Evolutionary conservation across 2,113 vertebrate genomes (phyloP).

Genomic region (Paramisgurnus dabryanus): DNA sequence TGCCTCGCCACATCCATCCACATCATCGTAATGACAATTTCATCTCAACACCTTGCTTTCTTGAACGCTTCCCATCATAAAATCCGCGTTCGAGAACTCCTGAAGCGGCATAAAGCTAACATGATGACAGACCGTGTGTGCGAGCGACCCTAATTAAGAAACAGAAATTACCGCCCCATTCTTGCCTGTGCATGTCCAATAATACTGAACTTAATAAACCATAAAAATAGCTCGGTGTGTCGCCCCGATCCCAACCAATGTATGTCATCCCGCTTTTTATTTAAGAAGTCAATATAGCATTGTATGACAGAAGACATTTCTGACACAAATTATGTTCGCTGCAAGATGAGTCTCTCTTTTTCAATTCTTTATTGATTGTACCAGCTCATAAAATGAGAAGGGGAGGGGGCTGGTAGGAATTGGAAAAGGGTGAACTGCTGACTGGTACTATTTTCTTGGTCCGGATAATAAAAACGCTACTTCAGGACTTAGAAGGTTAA

Average conservation of each 20-base stretch:
- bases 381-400: slow-evolving; percentile 80
- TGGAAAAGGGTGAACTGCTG: slow-evolving; percentile 75
- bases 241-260: slow-evolving; percentile 35
- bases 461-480: slow-evolving; percentile 90
- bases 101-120: slow-evolving; percentile 87
- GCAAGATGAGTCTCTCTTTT: slow-evolving; percentile 73
- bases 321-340: slow-evolving; percentile 82
- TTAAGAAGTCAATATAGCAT: slow-evolving; percentile 83
- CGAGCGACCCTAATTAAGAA: slow-evolving; percentile 86
- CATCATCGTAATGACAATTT: slow-evolving; percentile 74
- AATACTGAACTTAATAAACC: slow-evolving; percentile 56
- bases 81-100: slow-evolving; percentile 87
- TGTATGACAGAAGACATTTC: slow-evolving; percentile 74
- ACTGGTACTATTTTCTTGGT: slow-evolving; percentile 85
- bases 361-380: slow-evolving; percentile 91
- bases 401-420: slow-evolving; percentile 47
- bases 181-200: slow-evolving; percentile 68
- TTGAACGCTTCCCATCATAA: slow-evolving; percentile 87
- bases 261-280: slow-evolving; percentile 65
- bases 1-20: slow-evolving; percentile 68
- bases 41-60: slow-evolving; percentile 85
- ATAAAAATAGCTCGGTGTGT: slow-evolving; percentile 9
- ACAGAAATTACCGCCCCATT: slow-evolving; percentile 79
- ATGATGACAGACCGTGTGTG: slow-evolving; percentile 82
- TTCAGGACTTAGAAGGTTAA: slow-evolving; percentile 94